Base-by-base conservation (phyloP, 2,113 vertebrate genomes). In the Artemisiospiza belli region DNA sequence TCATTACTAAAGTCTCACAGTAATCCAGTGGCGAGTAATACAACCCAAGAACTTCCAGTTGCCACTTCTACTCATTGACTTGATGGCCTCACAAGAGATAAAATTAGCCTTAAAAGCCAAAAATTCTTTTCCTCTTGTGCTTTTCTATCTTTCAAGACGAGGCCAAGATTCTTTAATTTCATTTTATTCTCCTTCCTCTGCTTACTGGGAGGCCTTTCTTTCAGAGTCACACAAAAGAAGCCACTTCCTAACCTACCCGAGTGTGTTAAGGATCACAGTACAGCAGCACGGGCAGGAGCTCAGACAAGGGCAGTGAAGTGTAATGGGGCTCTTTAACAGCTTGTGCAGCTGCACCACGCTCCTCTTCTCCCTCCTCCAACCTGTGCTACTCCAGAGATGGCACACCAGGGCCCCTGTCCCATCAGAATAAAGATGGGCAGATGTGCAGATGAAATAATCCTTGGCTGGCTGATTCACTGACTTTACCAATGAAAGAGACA, bases 1-100 rank as follows among this genome's bases (percentile, higher is more conserved):
- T 90, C 95, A 92, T 95, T 95, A 94, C 95, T 93, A 23, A 95
- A 96, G 92, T 94, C 92, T 79, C 68, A 90, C 11, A 89, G 83
- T 72, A 88, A 94, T 95, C 92, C 88, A 92, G 83, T 89, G 90
- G 90, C 95, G 64, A 94, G 92, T 44, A 89, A 81, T 87, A 90
- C 54, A 92, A 94, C 73, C 49, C 79, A 90, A 87, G 88, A 92
- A 88, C 75, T 92, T 79, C 73, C 62, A 75, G 90, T 96, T 18
- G 1, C 70, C 90, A 77, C 90, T 88, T 94, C 54, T 68, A 92
- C 55, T 77, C 92, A 64, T 90, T 90, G 96, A 95, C 88, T 85
- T 20, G 31, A 63, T 72, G 69, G 66, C 93, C 62, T 87, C 58
- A 68, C 51, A 86, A 70, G 90, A 87, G 57, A 68, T 5, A 89